A percentile compares a stretch with the other conserved stretches of the same genome.
Conservation (phyloP, 2,888 invertebrate species). For the Subacronicta megacephala region DNA sequence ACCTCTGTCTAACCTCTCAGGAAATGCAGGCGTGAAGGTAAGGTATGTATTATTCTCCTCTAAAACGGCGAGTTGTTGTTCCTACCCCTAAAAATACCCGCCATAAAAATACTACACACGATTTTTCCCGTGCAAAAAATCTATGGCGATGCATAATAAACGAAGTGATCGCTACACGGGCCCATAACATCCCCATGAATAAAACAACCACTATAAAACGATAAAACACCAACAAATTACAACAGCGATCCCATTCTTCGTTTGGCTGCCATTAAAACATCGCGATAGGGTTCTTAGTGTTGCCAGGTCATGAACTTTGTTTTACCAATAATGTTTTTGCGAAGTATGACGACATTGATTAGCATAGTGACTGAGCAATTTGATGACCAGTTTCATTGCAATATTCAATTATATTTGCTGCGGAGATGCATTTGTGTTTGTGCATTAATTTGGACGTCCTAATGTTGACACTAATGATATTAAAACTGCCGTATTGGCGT, state of each 20-base stretch:
- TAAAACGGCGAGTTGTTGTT: not conserved
- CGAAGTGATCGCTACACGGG: slow-evolving; percentile 46
- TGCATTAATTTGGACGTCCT: too few relatives aligned
- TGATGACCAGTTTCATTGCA: too few relatives aligned
- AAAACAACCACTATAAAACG: slow-evolving; percentile 55
- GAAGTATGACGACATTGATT: too few relatives aligned
- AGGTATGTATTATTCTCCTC: too few relatives aligned
- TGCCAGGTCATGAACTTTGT: slow-evolving; percentile 25
- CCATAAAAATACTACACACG: slow-evolving; percentile 16
- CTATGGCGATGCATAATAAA: slow-evolving; percentile 41
- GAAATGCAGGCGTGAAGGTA: too few relatives aligned
- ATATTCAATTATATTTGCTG: too few relatives aligned
- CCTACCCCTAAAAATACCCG: not conserved
- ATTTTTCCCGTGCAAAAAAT: slow-evolving; percentile 17
- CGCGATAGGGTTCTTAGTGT: slow-evolving; percentile 51
- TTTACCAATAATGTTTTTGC: slow-evolving; percentile 6
- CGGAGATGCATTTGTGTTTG: too few relatives aligned
- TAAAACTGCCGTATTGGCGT: too few relatives aligned
- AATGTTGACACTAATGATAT: too few relatives aligned
- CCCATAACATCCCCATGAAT: slow-evolving; percentile 55
- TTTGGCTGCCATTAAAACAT: slow-evolving; percentile 56
- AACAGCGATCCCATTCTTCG: slow-evolving; percentile 58
- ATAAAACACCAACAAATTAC: slow-evolving; percentile 61
- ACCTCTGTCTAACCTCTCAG: too few relatives aligned
- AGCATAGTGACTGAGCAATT: too few relatives aligned